Conservation (phyloP, 2,888 invertebrate genomes). For the Caenorhabditis virilis region DNA sequence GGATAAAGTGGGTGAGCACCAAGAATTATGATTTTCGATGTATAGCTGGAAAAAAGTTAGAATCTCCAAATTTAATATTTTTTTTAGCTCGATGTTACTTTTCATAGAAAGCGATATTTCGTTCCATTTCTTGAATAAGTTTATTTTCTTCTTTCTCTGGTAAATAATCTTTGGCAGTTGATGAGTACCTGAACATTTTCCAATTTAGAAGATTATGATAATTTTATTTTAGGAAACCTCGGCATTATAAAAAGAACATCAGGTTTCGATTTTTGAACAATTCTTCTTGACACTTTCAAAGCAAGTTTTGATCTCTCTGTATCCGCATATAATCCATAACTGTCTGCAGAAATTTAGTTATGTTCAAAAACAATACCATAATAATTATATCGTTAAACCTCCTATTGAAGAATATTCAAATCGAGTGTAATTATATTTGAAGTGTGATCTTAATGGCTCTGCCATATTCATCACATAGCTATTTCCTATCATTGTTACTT, state of each 20-base stretch:
- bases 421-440: conserved; percentile 18
- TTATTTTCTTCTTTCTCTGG: neutral
- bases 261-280: neutral
- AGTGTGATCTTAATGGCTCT: conserved; percentile 9
- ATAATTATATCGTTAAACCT: neutral
- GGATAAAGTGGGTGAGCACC: conserved; percentile 1
- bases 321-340: neutral
- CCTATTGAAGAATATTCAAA: conserved; percentile 9
- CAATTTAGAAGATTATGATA: neutral
- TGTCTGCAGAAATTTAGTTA: neutral
- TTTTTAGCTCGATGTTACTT: too few species aligned
- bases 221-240: neutral
- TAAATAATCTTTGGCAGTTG: neutral
- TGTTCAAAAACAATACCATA: too few species aligned
- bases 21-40: neutral
- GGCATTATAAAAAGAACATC: neutral
- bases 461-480: conserved; percentile 17
- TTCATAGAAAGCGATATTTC: conserved; percentile 3
- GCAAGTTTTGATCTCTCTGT: neutral
- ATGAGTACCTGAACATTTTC: neutral
- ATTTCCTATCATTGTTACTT: conserved; percentile 24
- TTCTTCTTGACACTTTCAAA: neutral
- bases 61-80: too few species aligned
- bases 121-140: neutral
- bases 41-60: conserved; percentile 1